phyloP scores from a whole-genome alignment of 2,797 vertebrate species.

The Buceros bicornis region DNA sequence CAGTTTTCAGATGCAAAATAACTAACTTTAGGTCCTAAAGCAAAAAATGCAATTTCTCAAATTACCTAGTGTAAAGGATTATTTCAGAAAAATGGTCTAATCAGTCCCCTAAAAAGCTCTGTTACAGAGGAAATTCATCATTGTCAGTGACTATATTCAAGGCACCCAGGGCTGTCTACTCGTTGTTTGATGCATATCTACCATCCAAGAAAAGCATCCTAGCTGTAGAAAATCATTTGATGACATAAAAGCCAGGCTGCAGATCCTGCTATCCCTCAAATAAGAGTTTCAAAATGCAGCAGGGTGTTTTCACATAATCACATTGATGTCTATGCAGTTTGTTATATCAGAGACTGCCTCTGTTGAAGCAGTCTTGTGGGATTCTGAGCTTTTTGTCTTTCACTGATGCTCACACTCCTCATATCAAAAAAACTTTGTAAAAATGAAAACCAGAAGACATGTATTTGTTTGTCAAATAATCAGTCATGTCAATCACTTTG shows the following conservation, averaged over 20 bases:
- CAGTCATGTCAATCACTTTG: not conserved
- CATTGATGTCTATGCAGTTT: not conserved
- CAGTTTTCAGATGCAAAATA: not conserved
- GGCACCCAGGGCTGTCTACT: not conserved
- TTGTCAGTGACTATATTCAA: not conserved
- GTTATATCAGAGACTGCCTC: not conserved
- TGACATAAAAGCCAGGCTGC: not conserved
- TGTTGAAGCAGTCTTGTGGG: not conserved
- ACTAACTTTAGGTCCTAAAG: not conserved
- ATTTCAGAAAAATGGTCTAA: not conserved
- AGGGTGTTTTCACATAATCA: slow-evolving; percentile 17
- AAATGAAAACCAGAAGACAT: not conserved
- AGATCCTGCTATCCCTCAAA: not conserved
- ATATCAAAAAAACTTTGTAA: not conserved
- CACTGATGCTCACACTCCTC: not conserved
- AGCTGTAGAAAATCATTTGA: not conserved
- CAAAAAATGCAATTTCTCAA: not conserved
- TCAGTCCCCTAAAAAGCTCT: not conserved
- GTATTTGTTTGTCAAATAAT: not conserved
- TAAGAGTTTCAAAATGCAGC: not conserved
- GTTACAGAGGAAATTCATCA: not conserved
- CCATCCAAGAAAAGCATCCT: not conserved
- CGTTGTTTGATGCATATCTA: not conserved
- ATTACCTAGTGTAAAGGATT: not conserved
- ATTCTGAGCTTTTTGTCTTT: not conserved